A percentile compares a stretch with the other conserved stretches of the same genome.
phyloP scores from a whole-genome alignment of 2,797 vertebrate genomes.

The Rhincodon typus region DNA sequence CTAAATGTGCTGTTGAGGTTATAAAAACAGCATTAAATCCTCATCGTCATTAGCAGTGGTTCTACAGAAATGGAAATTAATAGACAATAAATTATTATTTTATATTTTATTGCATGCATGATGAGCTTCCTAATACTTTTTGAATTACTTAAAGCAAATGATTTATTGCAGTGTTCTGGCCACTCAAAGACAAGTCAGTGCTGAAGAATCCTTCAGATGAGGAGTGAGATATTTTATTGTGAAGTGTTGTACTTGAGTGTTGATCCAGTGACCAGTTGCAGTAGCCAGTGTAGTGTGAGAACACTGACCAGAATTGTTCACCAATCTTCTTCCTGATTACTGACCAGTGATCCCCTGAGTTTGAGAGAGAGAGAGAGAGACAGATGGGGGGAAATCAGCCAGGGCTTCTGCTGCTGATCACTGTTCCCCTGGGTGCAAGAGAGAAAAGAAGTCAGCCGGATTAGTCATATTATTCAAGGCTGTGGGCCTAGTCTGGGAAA shows the following conservation, averaged over 20 bases:
- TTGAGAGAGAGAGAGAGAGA: neutral
- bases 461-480: no score
- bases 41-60: conserved; percentile 25
- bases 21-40: conserved; percentile 34
- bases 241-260: neutral
- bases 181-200: conserved; percentile 15
- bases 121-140: conserved; percentile 37
- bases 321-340: neutral
- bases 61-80: conserved; percentile 35
- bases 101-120: conserved; percentile 35
- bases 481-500: no score
- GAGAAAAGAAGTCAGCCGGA: neutral
- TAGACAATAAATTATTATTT: conserved; percentile 36
- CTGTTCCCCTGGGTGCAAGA: neutral
- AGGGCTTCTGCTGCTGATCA: neutral
- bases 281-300: neutral
- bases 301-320: neutral
- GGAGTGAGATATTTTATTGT: neutral
- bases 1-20: neutral
- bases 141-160: conserved; percentile 33
- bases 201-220: conserved; percentile 9
- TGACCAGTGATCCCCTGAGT: neutral
- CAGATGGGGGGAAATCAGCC: neutral
- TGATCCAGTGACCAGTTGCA: neutral
- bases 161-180: conserved; percentile 32